Evolutionary conservation across 1,140 invertebrate species (phyloP), one percentile per base, ranked within the genome.

Genomic region (Saxidomus purpurata): DNA sequence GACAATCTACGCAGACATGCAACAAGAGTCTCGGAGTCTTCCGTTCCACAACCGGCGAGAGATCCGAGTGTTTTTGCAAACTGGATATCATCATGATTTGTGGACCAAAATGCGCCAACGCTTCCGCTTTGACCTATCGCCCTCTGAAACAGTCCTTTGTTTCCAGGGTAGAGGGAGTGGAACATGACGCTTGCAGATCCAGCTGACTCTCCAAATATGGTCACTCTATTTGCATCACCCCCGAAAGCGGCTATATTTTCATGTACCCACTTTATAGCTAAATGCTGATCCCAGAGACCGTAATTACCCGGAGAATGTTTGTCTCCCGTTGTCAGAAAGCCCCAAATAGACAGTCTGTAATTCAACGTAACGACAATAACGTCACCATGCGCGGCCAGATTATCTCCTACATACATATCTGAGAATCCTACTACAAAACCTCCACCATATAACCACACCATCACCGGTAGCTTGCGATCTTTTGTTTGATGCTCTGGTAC

Each of bases 401-500:
- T 36, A 59, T 95, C 85, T 97, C 98, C 96, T 99, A 98, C 95
- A 99, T 99, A 19, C 99, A 97, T 94, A 99, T 98, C 90, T 99
- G 98, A 97, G n/a, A 98, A 98, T 34, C 98, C 98, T 40, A 63
- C 38, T 94, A 98, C 98, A 96, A 99, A 99, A 6, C 98, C 98
- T 71, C 98, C 98, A 59, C 99, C 98, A 95, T 98, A 99, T 88
- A 99, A 97, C 98, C 98, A 99, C 43, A 99, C 97, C 97, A 99
- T 97, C 28, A 99, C 98, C 31, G 98, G 97, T 76, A 98, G 97
- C 13, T 67, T 61, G 3, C 63, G 38, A 3, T 52, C 34, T 28
- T 38, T 40, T 19, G 36, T 92, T 97, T 96, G 38, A 34, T 36
- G 43, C 94, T 95, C 93, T 1, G 98, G 98, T 90, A 97, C 94